Base-by-base conservation (phyloP, 2,113 vertebrate species). In the Gnathonemus longibarbis region DNA sequence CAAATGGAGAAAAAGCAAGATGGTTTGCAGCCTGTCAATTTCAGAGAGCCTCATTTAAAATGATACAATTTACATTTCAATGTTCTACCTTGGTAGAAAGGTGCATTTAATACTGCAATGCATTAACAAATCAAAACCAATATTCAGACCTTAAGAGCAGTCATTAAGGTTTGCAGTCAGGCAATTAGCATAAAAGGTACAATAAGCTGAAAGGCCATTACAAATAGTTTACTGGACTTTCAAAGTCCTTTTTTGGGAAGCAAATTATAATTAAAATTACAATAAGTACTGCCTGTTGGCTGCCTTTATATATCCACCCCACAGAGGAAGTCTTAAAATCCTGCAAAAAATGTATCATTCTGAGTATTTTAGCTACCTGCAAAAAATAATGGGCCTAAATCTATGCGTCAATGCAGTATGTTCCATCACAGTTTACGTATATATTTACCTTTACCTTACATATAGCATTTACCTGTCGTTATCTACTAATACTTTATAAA, bases 21-120 rank as follows among this genome's bases (percentile, higher is more conserved):
- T 31, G 83, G 42, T n/a, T 24, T 49, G 45, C 45, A 84, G 45
- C 42, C 31, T 17, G 91, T 52, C 19, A 62, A 1, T 87, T 90
- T 91, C 90, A 92, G 50, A 53, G 74, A 89, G 52, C 88, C 53
- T 90, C 89, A 66, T 70, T 45, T 88, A n/a, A 89, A 93, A 92
- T 92, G 85, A 90, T 84, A 90, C 74, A 90, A 91, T 94, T 92
- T 91, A 91, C 92, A 92, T 94, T 92, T 92, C 86, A 91, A 89
- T 91, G 91, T 49, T 48, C 66, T 87, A 87, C 88, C 84, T 8
- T 91, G 91, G 52, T 89, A 62, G 91, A 91, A 91, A 93, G 92
- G 89, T 90, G 91, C 91, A 92, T 92, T 93, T 92, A 92, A 92
- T 91, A 85, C 3, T n/a, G 31, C 90, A 89, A 91, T 91, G 80